phyloP scores from a whole-genome alignment of 2,888 invertebrate genomes.

The Crioceris asparagi region DNA sequence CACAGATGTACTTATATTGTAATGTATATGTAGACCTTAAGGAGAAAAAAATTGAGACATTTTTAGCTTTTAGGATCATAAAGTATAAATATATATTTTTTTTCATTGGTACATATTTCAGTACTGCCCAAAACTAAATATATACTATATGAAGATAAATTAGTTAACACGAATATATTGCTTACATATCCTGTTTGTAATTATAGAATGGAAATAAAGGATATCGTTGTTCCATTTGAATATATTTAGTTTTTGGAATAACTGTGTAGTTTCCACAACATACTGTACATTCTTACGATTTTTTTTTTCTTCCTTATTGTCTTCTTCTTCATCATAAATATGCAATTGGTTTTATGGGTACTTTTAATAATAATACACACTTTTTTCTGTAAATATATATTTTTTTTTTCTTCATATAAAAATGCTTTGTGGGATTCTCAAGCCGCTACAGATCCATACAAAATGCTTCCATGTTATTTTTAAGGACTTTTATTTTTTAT shows the following conservation, averaged over 20 bases:
- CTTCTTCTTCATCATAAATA: no score
- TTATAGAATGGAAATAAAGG: no score
- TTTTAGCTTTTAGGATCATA: constrained; percentile 31
- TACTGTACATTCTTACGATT: constrained; percentile 21
- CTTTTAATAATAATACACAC: no score
- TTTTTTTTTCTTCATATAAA: no score
- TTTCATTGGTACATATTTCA: no score
- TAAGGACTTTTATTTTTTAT: constrained; percentile 29
- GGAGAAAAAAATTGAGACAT: constrained; percentile 31
- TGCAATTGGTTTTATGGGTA: constrained; percentile 31
- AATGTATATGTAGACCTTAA: constrained; percentile 37
- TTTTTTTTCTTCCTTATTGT: constrained; percentile 17
- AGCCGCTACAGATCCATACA: constrained; percentile 31
- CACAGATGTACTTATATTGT: constrained; percentile 43
- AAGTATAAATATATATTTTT: constrained; percentile 27
- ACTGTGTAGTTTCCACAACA: no score
- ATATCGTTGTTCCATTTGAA: no score
- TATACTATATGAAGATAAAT: no score
- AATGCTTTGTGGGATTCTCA: constrained; percentile 31
- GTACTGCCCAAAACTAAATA: no score
- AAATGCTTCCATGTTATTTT: constrained; percentile 33
- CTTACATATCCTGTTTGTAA: no score
- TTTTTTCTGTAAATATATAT: constrained; percentile 27
- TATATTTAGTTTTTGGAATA: no score
- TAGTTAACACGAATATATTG: no score